Evolutionary conservation across 1,140 invertebrate genomes (phyloP), one percentile per base, ranked within the genome.

Genomic region (Bacillus rossius): DNA sequence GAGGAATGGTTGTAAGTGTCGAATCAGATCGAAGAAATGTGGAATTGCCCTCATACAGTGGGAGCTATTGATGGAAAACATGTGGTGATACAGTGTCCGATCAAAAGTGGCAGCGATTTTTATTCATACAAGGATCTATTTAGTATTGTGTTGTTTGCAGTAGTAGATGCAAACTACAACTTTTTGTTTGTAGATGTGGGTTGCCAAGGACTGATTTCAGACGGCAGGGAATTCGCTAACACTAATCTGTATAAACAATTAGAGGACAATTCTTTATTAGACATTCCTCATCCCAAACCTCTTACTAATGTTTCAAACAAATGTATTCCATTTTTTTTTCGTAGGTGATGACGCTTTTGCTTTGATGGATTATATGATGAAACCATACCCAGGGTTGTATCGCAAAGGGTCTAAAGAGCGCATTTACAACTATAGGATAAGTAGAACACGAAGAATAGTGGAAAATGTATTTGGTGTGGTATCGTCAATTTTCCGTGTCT

Each of bases 391-490:
- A 50, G 68, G 69, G 43, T n/a, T n/a, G n/a, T 57, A 67, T 20
- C 64, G 68, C 58, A 58, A 73, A 14, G 60, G 58, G 49, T 61
- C 64, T 34, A 60, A 59, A 57, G 52, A 73, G 70, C 61, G 67
- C 55, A 59, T 71, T 48, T 77, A 71, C 57, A 75, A 75, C 50
- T 69, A 75, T 62, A 53, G 66, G 13, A 37, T 75, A 19, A 75
- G 67, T 22, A 60, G 68, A 56, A 68, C 70, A 23, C 61, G 73
- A 10, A 68, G 70, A 60, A 67, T 75, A 25, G 69, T 78, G 7
- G 78, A 81, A 69, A 80, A 79, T 67, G 71, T 70, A 2, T 81
- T 81, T 66, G 77, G 78, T 17, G 78, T 80, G 48, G 59, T 81
- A 25, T 59, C 70, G 4, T 64, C 69, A 20, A 66, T 69, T 52